Conservation (phyloP, 2,113 vertebrate genomes). For the Brachypodius melanocephalos region DNA sequence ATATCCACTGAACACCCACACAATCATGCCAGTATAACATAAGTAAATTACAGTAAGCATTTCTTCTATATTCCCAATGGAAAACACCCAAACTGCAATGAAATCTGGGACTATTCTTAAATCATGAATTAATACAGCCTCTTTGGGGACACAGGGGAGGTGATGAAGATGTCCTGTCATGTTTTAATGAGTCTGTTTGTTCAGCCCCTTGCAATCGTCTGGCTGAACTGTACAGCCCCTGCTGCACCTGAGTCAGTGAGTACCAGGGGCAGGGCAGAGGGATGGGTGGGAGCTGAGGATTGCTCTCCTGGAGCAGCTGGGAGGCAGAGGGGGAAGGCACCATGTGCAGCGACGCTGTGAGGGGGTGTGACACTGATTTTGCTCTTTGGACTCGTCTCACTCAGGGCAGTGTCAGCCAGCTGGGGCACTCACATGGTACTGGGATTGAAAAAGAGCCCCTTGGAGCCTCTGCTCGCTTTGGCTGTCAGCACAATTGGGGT, state of each 20-base stretch:
- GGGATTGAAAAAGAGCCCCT: not conserved
- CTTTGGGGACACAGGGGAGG: not conserved
- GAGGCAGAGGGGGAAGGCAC: not conserved
- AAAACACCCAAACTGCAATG: not conserved
- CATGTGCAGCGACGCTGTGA: fast-evolving
- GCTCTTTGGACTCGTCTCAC: not conserved
- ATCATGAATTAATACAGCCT: not conserved
- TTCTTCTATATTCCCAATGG: not conserved
- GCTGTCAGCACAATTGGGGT: not conserved
- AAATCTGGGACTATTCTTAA: not conserved
- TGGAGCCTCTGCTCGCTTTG: not conserved
- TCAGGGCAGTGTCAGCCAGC: not conserved
- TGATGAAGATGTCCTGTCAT: not conserved
- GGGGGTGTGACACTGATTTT: fast-evolving
- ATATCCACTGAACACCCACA: not conserved
- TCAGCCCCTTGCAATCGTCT: not conserved
- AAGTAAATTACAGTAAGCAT: not conserved
- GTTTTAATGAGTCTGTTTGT: not conserved
- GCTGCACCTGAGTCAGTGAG: not conserved
- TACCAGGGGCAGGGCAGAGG: not conserved
- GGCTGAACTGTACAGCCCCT: not conserved
- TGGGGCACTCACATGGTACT: fast-evolving
- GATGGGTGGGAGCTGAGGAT: not conserved
- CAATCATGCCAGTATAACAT: not conserved
- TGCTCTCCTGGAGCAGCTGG: not conserved